Conservation (phyloP, 1,140 invertebrate species). For the Drosophila pachea region DNA sequence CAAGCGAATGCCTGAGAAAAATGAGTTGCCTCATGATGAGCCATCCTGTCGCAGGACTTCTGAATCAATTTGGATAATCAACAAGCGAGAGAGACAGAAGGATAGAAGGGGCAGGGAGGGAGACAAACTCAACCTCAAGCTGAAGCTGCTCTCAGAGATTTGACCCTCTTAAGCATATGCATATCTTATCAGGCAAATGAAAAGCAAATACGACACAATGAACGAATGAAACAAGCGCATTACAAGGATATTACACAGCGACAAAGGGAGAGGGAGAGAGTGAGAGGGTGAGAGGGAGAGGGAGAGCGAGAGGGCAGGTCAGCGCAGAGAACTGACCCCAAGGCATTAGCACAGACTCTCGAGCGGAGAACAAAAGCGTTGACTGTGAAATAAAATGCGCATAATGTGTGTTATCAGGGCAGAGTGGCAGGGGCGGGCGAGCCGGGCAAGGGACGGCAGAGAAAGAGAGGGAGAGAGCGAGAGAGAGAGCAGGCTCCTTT, state of each 20-base stretch:
- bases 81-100: conserved; percentile 13
- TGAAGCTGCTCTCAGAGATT: neutral
- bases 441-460: neutral
- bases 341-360: conserved; percentile 53
- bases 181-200: conserved; percentile 65
- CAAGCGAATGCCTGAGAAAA: too few species aligned
- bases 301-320: too few species aligned
- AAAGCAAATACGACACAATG: conserved; percentile 71
- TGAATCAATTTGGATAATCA: conserved; percentile 17
- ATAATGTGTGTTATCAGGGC: conserved; percentile 33
- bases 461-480: neutral
- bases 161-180: conserved; percentile 38
- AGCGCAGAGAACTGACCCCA: conserved; percentile 45
- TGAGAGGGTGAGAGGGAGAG: neutral
- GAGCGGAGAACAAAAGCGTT: conserved; percentile 37
- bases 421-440: neutral
- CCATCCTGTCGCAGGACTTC: neutral
- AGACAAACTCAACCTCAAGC: too few species aligned
- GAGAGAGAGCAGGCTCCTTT: conserved; percentile 8
- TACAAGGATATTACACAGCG: conserved; percentile 58
- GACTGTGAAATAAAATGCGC: conserved; percentile 37
- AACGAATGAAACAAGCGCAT: conserved; percentile 61
- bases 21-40: too few species aligned
- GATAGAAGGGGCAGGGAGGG: neutral
- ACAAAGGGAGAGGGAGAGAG: conserved; percentile 30